Evolutionary conservation across 2,113 vertebrate species (phyloP).

Genomic region (Solenodon paradoxus): DNA sequence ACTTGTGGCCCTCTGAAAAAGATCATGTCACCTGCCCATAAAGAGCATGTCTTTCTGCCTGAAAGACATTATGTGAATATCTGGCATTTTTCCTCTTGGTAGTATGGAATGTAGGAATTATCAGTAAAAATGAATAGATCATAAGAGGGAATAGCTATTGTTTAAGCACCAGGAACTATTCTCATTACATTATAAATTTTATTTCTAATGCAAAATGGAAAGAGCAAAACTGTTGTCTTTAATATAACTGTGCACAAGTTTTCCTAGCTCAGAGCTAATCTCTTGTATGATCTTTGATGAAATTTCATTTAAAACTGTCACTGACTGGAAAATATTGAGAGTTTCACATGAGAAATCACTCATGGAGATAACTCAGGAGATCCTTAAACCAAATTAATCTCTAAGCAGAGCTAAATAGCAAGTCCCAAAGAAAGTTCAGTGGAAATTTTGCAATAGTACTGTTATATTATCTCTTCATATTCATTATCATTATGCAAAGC

Average conservation of each 20-base stretch:
- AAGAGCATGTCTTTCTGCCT: no score
- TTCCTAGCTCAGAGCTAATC: slow-evolving; percentile 11
- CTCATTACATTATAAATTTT: not conserved
- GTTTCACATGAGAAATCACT: not conserved
- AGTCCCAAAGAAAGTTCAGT: not conserved
- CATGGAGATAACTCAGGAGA: not conserved
- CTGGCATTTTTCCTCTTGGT: not conserved
- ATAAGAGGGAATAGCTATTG: not conserved
- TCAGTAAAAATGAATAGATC: not conserved
- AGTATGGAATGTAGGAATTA: not conserved
- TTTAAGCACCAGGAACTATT: not conserved
- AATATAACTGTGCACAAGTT: not conserved
- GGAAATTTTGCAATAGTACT: not conserved
- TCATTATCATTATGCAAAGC: not conserved
- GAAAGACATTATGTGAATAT: not conserved
- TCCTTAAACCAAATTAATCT: not conserved
- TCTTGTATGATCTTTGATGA: not conserved
- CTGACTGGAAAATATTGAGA: not conserved
- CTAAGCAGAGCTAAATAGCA: not conserved
- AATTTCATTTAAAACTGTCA: slow-evolving; percentile 42
- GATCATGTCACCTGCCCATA: not conserved
- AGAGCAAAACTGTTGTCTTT: not conserved
- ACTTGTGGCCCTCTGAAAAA: not conserved
- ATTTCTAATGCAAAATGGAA: not conserved
- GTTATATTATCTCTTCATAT: not conserved